phyloP scores from a whole-genome alignment of 2,888 invertebrate species.

The Zelleria hepariella region DNA sequence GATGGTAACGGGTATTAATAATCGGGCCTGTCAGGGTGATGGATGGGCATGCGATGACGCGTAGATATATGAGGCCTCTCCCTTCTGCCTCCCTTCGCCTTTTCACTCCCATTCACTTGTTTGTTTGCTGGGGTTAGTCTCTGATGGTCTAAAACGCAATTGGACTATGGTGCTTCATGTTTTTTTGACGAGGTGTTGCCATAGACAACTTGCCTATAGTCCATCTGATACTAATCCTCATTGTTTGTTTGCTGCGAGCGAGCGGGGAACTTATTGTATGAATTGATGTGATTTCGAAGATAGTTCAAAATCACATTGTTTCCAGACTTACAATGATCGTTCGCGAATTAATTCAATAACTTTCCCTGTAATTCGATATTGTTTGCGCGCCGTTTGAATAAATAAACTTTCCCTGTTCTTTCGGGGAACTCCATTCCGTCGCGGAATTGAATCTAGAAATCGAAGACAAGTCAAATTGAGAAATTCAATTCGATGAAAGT shows the following conservation, averaged over 20 bases:
- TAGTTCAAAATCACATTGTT: neutral
- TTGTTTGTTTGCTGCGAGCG: neutral
- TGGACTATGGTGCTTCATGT: no score
- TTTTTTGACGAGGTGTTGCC: no score
- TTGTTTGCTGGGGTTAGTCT: no score
- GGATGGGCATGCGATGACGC: conserved; percentile 51
- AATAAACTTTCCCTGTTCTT: neutral
- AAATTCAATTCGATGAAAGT: neutral
- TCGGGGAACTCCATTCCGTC: neutral
- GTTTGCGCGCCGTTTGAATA: neutral
- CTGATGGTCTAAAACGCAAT: no score
- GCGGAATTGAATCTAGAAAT: neutral
- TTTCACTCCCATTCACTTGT: conserved; percentile 21
- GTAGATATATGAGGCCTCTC: conserved; percentile 28
- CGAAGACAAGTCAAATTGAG: conserved; percentile 3
- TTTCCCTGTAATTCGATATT: neutral
- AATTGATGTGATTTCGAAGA: neutral
- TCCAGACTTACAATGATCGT: neutral
- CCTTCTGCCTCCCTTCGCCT: conserved; percentile 21
- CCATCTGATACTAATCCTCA: no score
- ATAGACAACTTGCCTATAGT: no score
- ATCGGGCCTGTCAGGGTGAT: conserved; percentile 57
- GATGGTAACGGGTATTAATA: conserved; percentile 33
- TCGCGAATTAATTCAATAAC: neutral
- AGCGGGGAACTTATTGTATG: neutral